A percentile compares a stretch with the other conserved stretches of the same genome.
These are phyloP conservation scores for Tinamus major DNA, from an alignment of 2,797 vertebrate species.

Conservation along the genomic window DNA sequence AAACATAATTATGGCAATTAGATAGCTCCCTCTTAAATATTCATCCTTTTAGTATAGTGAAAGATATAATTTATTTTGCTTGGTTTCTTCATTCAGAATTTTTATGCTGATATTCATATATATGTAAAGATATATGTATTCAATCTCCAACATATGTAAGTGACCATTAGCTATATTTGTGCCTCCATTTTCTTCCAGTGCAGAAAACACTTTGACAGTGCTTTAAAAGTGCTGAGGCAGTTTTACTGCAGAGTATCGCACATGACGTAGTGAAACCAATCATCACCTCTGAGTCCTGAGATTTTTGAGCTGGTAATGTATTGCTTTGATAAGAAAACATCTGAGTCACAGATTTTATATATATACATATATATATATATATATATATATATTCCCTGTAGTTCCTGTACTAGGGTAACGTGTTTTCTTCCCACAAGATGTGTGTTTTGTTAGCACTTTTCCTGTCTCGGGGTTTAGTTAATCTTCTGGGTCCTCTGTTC, in stretches of 20 bases:
- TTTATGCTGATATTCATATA: neutral
- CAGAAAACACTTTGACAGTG: neutral
- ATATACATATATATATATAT: too few relatives aligned
- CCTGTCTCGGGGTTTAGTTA: neutral
- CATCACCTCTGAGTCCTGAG: neutral
- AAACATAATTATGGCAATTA: neutral
- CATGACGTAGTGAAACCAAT: neutral
- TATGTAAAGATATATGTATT: neutral
- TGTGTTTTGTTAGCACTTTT: neutral
- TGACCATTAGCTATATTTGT: neutral
- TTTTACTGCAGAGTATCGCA: neutral
- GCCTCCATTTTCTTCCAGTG: neutral
- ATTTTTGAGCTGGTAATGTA: neutral
- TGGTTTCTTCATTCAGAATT: neutral
- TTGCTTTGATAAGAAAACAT: neutral
- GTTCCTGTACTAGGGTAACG: neutral
- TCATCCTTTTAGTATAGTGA: neutral
- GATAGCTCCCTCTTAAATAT: neutral
- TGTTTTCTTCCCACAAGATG: neutral
- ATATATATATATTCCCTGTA: too few relatives aligned
- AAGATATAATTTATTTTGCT: neutral
- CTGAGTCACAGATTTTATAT: neutral
- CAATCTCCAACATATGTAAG: neutral
- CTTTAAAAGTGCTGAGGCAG: neutral
- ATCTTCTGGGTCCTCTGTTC: neutral